These are phyloP conservation scores for Felis catus DNA, from an alignment of 2,113 vertebrate species.

Conservation along the genomic window DNA sequence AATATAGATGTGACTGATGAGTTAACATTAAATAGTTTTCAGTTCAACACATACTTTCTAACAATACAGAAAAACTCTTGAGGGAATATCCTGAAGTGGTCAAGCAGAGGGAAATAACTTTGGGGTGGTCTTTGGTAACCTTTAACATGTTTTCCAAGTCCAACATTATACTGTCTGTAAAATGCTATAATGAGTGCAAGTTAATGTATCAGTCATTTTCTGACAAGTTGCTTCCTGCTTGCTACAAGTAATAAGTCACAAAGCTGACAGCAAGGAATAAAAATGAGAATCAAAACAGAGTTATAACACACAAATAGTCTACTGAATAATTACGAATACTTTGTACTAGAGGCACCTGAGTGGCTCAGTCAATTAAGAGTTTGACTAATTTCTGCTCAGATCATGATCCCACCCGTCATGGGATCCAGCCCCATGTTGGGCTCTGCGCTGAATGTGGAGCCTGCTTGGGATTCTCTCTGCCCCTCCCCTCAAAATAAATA, in stretches of 20 bases:
- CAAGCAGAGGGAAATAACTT: not conserved
- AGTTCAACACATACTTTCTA: not conserved
- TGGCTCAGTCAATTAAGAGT: no score
- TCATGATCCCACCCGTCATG: no score
- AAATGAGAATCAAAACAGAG: conserved; percentile 34
- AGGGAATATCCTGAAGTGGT: not conserved
- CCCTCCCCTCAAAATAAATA: no score
- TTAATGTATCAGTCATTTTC: conserved; percentile 50
- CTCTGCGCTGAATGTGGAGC: no score
- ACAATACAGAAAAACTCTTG: not conserved
- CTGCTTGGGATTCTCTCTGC: no score
- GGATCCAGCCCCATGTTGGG: no score
- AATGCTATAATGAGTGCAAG: conserved; percentile 36
- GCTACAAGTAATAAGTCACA: conserved; percentile 17
- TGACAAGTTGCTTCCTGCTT: conserved; percentile 44
- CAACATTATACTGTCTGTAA: conserved; percentile 46
- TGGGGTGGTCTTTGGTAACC: not conserved
- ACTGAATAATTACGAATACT: not conserved
- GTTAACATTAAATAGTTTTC: not conserved
- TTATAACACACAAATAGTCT: conserved; percentile 18
- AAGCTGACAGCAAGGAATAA: conserved; percentile 16
- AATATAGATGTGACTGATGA: not conserved
- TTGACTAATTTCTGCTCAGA: no score
- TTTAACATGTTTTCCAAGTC: conserved; percentile 27
- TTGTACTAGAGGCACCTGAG: not conserved